Percentiles rank a stretch among this genome's conserved stretches.
These are phyloP conservation scores for Xylota sylvarum DNA, from an alignment of 2,888 invertebrate species.

Conservation along the genomic window DNA sequence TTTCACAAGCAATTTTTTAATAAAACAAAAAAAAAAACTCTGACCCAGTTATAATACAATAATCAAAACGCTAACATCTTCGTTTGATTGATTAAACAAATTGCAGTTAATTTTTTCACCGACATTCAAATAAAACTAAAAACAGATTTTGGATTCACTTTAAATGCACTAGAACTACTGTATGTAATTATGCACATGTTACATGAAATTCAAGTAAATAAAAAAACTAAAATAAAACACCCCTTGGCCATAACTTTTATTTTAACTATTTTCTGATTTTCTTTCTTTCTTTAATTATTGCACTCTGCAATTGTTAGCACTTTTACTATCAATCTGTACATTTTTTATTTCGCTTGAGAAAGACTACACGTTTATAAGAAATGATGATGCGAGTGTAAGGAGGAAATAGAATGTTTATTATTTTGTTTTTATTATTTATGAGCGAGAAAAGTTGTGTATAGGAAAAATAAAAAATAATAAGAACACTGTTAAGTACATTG, in stretches of 20 bases:
- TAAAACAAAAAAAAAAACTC: constrained; percentile 39
- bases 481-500: constrained; percentile 33
- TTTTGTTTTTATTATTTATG: constrained; percentile 17
- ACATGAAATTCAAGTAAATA: constrained; percentile 45
- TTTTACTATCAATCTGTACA: not conserved
- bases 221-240: constrained; percentile 16
- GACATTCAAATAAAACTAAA: constrained; percentile 46
- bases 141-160: constrained; percentile 11
- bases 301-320: constrained; percentile 13
- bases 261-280: not conserved
- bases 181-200: constrained; percentile 71
- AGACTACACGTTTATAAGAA: constrained; percentile 3
- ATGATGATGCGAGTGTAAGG: constrained; percentile 20
- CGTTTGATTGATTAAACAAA: constrained; percentile 46
- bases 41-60: constrained; percentile 52
- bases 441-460: constrained; percentile 24
- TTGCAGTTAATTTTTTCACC: constrained; percentile 39
- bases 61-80: constrained; percentile 48
- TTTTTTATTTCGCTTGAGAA: constrained; percentile 25
- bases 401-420: constrained; percentile 11
- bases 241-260: not conserved
- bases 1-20: constrained; percentile 33
- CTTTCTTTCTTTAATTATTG: too few relatives aligned
- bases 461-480: constrained; percentile 9
- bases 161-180: constrained; percentile 36